Evolutionary conservation across 2,797 vertebrate species (phyloP).

Genomic region (Sciurus carolinensis): DNA sequence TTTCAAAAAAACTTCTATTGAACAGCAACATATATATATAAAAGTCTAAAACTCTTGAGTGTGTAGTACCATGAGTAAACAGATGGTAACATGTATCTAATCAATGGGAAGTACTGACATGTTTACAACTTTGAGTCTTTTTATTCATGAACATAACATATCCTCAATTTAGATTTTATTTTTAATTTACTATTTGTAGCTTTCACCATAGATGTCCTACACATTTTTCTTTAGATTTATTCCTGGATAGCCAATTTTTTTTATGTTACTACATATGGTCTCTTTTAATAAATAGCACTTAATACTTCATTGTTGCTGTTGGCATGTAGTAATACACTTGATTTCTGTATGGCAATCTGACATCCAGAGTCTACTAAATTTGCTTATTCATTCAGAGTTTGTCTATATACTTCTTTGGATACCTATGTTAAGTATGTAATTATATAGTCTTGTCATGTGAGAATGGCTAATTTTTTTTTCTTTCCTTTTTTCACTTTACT

Average conservation of each 20-base stretch:
- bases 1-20: neutral
- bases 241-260: neutral
- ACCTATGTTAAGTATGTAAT: too few relatives aligned
- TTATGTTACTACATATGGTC: neutral
- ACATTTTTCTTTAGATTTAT: constrained; percentile 45
- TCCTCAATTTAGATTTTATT: neutral
- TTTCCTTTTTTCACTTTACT: neutral
- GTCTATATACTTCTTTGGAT: neutral
- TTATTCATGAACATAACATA: neutral
- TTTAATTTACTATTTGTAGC: neutral
- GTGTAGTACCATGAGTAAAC: neutral
- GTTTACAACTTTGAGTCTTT: neutral
- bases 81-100: neutral
- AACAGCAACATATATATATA: neutral
- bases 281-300: neutral
- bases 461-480: neutral
- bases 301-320: neutral
- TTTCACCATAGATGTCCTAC: neutral
- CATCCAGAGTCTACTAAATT: neutral
- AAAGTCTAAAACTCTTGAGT: neutral
- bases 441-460: neutral
- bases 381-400: constrained; percentile 18
- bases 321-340: neutral
- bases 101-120: neutral
- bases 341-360: neutral